Conservation (phyloP, 2,888 invertebrate species). For the Chloroclystis v-ata region DNA sequence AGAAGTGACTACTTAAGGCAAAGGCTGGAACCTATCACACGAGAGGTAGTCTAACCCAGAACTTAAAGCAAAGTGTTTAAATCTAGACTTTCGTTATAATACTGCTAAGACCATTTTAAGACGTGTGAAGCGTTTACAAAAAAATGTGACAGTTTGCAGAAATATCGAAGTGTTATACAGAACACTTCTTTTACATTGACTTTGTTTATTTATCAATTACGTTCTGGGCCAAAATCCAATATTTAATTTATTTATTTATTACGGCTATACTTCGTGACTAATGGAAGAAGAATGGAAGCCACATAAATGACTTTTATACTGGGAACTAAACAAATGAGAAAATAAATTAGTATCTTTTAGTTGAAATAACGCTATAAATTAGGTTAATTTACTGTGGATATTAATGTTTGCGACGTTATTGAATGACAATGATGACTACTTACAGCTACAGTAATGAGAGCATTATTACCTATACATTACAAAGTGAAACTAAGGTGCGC, state of each 20-base stretch:
- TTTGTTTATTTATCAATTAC: too few species aligned
- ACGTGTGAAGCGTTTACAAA: neutral
- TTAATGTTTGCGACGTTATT: neutral
- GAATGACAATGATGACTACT: conserved; percentile 31
- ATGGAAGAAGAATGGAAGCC: too few species aligned
- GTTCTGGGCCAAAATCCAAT: too few species aligned
- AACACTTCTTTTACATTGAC: too few species aligned
- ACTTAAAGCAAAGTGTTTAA: conserved; percentile 44
- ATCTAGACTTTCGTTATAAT: conserved; percentile 57
- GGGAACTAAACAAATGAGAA: too few species aligned
- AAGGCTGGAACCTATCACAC: conserved; percentile 42
- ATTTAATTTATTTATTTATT: too few species aligned
- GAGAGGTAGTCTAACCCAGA: conserved; percentile 63
- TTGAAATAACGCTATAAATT: too few species aligned
- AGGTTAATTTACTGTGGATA: neutral
- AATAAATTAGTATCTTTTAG: too few species aligned
- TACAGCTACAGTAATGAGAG: conserved; percentile 42
- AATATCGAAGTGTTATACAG: too few species aligned
- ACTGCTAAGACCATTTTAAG: conserved; percentile 59
- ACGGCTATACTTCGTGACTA: too few species aligned
- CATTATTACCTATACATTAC: conserved; percentile 28
- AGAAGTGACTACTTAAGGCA: conserved; percentile 22
- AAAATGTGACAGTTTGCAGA: neutral
- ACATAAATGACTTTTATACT: too few species aligned
- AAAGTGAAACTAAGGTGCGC: conserved; percentile 8